Base-by-base conservation (phyloP, 2,113 vertebrate species). In the Paralichthys olivaceus region DNA sequence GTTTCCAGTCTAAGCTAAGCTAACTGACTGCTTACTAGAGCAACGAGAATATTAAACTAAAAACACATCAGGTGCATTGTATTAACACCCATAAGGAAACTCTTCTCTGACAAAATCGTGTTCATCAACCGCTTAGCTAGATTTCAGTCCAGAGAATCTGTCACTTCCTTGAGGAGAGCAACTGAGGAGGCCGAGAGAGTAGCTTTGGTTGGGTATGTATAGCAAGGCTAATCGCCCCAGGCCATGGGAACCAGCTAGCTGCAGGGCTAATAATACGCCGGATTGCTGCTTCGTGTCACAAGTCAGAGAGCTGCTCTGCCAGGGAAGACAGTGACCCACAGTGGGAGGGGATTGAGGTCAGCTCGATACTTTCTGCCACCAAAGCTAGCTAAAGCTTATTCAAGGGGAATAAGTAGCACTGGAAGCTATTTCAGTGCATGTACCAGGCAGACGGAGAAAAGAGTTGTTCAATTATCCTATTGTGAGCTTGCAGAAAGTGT, bases 301-400 rank as follows among this genome's bases (percentile, higher is more conserved):
- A 49, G 57, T 69, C 61, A 57, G 71, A 58, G 83, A 77, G 59
- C 77, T 43, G 65, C 76, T 77, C 49, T 45, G 67, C 49, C 4
- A 34, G 77, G 29, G 77, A 76, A 28, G 57, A 77, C 67, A 7
- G 56, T 86, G 89, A 91, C 87, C 87, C 80, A 80, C 63, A 81
- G 86, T 75, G 80, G 85, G 86, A 76, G 82, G 68, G 75, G 89
- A 91, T 87, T 88, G 79, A 89, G 90, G 89, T 90, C 82, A 88
- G 82, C 72, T 72, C 7, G 66, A 70, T 11, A 20, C 67, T 83
- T 66, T 83, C 69, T 75, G 65, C 63, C 65, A 62, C 85, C 78
- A 77, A 86, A 80, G 75, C 80, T 85, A 80, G 71, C 75, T 80
- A 29, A 68, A 51, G 75, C 75, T 89, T 79, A 90, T 54, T 72